Evolutionary conservation across 2,888 invertebrate genomes (phyloP).

Genomic region (Rhodophaea formosa): DNA sequence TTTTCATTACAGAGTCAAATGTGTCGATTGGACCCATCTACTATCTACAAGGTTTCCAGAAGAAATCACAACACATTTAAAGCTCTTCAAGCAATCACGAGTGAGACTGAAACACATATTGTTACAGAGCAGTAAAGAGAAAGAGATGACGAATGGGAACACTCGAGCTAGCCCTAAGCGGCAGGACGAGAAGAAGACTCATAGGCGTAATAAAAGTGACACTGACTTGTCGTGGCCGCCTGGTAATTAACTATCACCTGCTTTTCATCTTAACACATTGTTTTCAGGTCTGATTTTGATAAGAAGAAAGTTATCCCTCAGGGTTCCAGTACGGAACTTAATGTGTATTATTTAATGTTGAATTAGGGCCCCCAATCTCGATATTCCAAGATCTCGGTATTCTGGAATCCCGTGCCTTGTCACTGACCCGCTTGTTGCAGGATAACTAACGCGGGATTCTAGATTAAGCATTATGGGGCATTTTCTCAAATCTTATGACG

Average conservation of each 20-base stretch:
- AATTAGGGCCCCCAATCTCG: no score
- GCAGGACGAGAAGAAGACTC: conserved; percentile 75
- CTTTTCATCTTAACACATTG: conserved; percentile 5
- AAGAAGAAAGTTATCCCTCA: no score
- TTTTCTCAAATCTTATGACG: no score
- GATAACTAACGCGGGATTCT: no score
- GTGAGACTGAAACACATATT: conserved; percentile 73
- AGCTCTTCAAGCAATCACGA: conserved; percentile 90
- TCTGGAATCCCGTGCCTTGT: no score
- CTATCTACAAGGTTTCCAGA: conserved; percentile 93
- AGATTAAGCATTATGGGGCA: no score
- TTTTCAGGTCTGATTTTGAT: neutral
- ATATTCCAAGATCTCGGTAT: no score
- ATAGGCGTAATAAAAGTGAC: conserved; percentile 87
- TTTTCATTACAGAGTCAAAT: conserved; percentile 81
- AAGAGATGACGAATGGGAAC: conserved; percentile 66
- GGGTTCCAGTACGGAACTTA: no score
- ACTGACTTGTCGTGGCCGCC: conserved; percentile 86
- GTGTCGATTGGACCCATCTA: conserved; percentile 94
- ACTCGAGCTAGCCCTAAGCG: conserved; percentile 65
- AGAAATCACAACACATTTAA: conserved; percentile 93
- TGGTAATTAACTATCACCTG: conserved; percentile 48
- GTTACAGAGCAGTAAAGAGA: conserved; percentile 68
- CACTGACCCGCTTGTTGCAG: no score
- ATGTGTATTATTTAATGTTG: no score